phyloP scores from a whole-genome alignment of 2,888 invertebrate species.

The Mechanitis mazaeus region DNA sequence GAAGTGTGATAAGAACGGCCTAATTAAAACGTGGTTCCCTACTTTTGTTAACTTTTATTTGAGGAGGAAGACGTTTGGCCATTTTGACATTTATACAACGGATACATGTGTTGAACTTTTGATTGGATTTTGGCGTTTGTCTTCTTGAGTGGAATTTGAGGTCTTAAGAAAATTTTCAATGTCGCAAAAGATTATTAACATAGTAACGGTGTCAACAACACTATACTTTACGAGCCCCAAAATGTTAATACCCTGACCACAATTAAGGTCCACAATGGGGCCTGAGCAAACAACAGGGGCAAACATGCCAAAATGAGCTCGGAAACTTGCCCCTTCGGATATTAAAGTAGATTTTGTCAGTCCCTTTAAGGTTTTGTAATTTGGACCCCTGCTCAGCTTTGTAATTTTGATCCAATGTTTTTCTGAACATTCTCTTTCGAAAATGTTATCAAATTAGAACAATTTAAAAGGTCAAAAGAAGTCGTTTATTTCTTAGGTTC shows the following conservation, averaged over 20 bases:
- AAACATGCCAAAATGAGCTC: conserved; percentile 23
- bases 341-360: conserved; percentile 8
- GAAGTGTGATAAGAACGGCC: conserved; percentile 59
- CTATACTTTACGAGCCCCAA: conserved; percentile 11
- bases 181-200: conserved; percentile 1
- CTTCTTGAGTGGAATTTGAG: neutral
- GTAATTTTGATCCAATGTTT: neutral
- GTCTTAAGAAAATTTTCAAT: neutral
- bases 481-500: no score
- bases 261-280: conserved; percentile 34
- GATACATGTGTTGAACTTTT: neutral
- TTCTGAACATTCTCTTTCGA: neutral
- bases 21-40: conserved; percentile 60
- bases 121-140: neutral
- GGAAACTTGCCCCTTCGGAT: conserved; percentile 17
- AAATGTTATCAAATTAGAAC: neutral
- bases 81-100: neutral
- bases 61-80: conserved; percentile 1
- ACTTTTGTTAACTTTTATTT: conserved; percentile 28
- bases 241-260: conserved; percentile 19
- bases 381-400: conserved; percentile 2
- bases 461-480: no score
- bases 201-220: conserved; percentile 5
- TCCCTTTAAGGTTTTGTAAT: conserved; percentile 8
- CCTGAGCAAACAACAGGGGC: conserved; percentile 31